A percentile compares a stretch with the other conserved stretches of the same genome.
Evolutionary conservation across 2,888 invertebrate species (phyloP).

Genomic region (Drosophila testacea): DNA sequence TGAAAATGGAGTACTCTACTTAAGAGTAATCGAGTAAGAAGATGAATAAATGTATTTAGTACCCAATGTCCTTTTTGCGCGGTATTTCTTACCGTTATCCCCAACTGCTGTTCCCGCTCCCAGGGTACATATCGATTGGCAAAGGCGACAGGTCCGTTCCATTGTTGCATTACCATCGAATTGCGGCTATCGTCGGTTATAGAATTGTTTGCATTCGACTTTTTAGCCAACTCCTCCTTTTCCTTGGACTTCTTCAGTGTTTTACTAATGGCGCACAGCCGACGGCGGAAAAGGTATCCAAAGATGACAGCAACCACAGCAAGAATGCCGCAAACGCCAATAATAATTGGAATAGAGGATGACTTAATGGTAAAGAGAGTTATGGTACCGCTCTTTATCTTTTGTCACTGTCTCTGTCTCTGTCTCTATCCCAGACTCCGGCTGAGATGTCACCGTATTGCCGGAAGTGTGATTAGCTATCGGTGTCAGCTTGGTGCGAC

Average conservation of each 20-base stretch:
- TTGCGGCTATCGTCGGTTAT: constrained; percentile 84
- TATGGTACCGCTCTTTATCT: constrained; percentile 21
- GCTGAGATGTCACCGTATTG: constrained; percentile 18
- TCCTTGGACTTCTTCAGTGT: constrained; percentile 85
- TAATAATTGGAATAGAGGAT: constrained; percentile 88
- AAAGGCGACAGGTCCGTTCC: constrained; percentile 92
- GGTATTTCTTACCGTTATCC: constrained; percentile 60
- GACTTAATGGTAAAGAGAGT: constrained; percentile 86
- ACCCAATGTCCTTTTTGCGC: background rate
- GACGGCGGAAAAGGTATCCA: constrained; percentile 89
- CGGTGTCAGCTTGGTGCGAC: constrained; percentile 81
- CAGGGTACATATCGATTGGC: constrained; percentile 94
- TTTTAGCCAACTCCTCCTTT: constrained; percentile 91
- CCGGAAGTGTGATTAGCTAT: constrained; percentile 57
- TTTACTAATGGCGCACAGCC: constrained; percentile 89
- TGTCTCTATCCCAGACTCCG: constrained; percentile 12
- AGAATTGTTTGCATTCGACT: constrained; percentile 84
- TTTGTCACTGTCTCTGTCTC: constrained; percentile 14
- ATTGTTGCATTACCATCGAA: constrained; percentile 89
- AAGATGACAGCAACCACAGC: constrained; percentile 89
- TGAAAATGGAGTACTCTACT: background rate
- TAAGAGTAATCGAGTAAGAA: constrained; percentile 6
- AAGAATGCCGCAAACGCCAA: constrained; percentile 90
- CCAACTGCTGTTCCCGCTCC: constrained; percentile 87
- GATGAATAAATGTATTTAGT: background rate